Base-by-base conservation (phyloP, 2,888 invertebrate species). In the Orgyia antiqua region DNA sequence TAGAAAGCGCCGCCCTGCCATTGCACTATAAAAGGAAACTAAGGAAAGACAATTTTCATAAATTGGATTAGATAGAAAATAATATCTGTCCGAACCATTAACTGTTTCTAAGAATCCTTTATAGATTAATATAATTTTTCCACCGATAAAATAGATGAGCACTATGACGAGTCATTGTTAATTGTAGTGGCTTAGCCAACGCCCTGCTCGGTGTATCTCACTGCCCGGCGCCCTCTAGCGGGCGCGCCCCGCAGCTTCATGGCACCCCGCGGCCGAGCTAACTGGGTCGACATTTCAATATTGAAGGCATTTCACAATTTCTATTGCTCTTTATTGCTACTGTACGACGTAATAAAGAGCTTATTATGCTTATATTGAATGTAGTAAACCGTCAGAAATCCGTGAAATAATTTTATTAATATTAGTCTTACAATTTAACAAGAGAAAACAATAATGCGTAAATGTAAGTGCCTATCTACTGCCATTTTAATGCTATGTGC, bases 281-380 rank as follows among this genome's bases (percentile, higher is more conserved):
- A 73, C 70, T 77, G 57, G 79, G 78, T 73, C 78, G 72, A 69
- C 78, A 74, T 77, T 78, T 76, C 78, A 75, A 79, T 76, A 76
- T 70, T 68, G 73, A 70, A 77, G 74, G 71, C 77, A 76, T 79
- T 79, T 76, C 73, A 76, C 75, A 72, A 76, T 72, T 74, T 72
- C 74, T 69, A 73, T 72, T 70, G 72, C 68, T 67, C 66, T 70
- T 69, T 74, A 75, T 58, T 52, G 65, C 63, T 59, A 68, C 59
- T 68, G 66, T 68, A 68, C 64, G 64, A 61, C 52, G 69, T 68
- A 70, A 72, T 77, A 77, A 77, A 74, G 61, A 63, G 63, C 65
- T 66, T 71, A 71, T 68, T 68, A 66, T 63, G 45, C 60, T 62
- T 15, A 60, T 63, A 60, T 64, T 60, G 56, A 58, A 59, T 45